A percentile compares a stretch with the other conserved stretches of the same genome.
These are phyloP conservation scores for Rhogogaster chlorosoma DNA, from an alignment of 2,888 invertebrate genomes.

Conservation along the genomic window DNA sequence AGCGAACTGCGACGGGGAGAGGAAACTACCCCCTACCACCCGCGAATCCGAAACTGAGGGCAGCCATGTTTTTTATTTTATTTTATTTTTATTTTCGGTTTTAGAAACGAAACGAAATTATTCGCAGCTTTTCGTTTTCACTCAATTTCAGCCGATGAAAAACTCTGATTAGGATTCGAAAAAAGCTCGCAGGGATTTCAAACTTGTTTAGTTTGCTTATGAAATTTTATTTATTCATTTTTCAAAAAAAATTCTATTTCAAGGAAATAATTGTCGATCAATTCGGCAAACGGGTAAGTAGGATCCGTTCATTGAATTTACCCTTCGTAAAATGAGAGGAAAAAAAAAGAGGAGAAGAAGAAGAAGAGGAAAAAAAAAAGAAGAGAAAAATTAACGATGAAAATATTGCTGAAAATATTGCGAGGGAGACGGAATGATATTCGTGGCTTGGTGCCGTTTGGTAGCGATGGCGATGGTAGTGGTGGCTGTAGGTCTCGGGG, in stretches of 20 bases:
- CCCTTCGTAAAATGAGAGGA: neutral
- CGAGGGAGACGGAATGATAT: conserved; percentile 7
- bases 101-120: neutral
- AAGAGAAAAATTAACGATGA: neutral
- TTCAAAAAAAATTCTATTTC: neutral
- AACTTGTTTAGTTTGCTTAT: too few species aligned
- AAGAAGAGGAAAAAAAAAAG: neutral
- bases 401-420: conserved; percentile 36
- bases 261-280: neutral
- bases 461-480: conserved; percentile 9
- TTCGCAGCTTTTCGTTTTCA: neutral
- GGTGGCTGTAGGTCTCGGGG: conserved; percentile 6
- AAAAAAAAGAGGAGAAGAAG: neutral
- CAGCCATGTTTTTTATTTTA: conserved; percentile 23
- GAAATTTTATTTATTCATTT: neutral
- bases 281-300: neutral
- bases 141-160: neutral
- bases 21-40: conserved; percentile 24
- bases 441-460: conserved; percentile 16
- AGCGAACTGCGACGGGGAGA: neutral
- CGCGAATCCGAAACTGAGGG: conserved; percentile 1
- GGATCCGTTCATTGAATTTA: conserved; percentile 24
- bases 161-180: neutral
- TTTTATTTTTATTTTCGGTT: neutral
- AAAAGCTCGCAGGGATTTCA: neutral